These are phyloP conservation scores for Poeciliopsis occidentalis DNA, from an alignment of 2,113 vertebrate species.

Conservation along the genomic window DNA sequence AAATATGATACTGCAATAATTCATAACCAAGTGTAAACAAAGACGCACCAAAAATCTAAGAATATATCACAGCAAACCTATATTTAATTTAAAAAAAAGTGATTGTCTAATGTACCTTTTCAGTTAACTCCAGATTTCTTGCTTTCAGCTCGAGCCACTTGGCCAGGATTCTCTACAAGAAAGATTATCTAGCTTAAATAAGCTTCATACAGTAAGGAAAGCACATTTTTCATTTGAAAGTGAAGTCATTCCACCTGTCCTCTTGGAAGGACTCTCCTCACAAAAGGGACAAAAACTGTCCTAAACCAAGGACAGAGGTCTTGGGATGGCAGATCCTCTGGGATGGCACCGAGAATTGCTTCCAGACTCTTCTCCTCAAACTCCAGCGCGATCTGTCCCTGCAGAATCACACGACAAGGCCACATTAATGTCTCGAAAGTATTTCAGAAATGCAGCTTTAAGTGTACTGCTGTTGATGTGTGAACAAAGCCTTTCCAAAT, in stretches of 20 bases:
- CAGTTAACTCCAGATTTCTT: constrained; percentile 91
- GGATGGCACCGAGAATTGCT: constrained; percentile 83
- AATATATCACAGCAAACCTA: not conserved
- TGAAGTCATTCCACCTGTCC: constrained; percentile 83
- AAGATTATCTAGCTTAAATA: not conserved
- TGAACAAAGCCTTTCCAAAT: not conserved
- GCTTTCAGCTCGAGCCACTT: constrained; percentile 92
- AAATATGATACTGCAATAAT: not conserved
- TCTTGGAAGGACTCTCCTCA: constrained; percentile 83
- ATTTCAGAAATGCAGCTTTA: not conserved
- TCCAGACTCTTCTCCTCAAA: constrained; percentile 86
- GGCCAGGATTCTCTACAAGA: constrained; percentile 86
- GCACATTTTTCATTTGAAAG: not conserved
- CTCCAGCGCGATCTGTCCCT: constrained; percentile 87
- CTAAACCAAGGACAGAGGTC: constrained; percentile 89
- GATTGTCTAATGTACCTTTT: constrained; percentile 84
- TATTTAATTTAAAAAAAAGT: not conserved
- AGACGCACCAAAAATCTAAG: not conserved
- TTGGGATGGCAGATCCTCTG: constrained; percentile 79
- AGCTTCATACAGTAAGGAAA: not conserved
- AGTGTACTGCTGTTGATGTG: not conserved
- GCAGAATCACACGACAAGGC: constrained; percentile 15
- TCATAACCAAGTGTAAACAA: not conserved
- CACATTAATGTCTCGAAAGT: not conserved
- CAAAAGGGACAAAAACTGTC: constrained; percentile 89